Base-by-base conservation (phyloP, 2,888 invertebrate species). In the Eristalinus aeneus region DNA sequence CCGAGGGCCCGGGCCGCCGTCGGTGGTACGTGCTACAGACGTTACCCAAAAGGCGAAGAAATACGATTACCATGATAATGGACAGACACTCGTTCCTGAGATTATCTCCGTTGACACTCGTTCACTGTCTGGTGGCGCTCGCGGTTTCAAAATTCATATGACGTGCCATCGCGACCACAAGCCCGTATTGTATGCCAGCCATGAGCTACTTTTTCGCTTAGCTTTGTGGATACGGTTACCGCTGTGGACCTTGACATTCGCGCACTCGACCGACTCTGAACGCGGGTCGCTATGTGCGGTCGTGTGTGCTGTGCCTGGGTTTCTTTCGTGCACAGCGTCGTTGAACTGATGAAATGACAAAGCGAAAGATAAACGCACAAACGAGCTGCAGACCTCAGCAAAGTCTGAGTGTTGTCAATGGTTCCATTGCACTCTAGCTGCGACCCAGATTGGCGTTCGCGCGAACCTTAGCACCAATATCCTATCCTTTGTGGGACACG, bases 221-320 rank as follows among this genome's bases (percentile, higher is more conserved):
- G 56, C 56, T 64, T 64, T 39, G 64, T 39, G 27, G 64, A 22
- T 56, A 68, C 56, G 56, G 74, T 64, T 39, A 31, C 73, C 64
- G 56, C 46, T 22, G 56, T 75, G 60, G 75, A 67, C 75, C 75
- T 75, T 75, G 75, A 75, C 75, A 75, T 67, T 75, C 58, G 60
- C 60, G 58, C 60, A 67, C 67, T 75, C 22, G 65, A 58, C 20
- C 67, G 58, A 58, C 58, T 75, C 12, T 11, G 56, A 23, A 16
- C 16, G 46, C n/a, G 46, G n/a, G 3, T 46, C 6, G 46, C 5
- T 16, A 16, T 8, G 16, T 46, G 46, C 16, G 46, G 46, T 46
- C 16, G 5, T 16, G 16, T 16, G 46, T 16, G 46, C 16, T 27
- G 8, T 46, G 16, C 16, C 16, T 16, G n/a, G 16, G 16, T 46